These are phyloP conservation scores for Ceriagrion tenellum DNA, from an alignment of 2,888 invertebrate species.

Conservation along the genomic window DNA sequence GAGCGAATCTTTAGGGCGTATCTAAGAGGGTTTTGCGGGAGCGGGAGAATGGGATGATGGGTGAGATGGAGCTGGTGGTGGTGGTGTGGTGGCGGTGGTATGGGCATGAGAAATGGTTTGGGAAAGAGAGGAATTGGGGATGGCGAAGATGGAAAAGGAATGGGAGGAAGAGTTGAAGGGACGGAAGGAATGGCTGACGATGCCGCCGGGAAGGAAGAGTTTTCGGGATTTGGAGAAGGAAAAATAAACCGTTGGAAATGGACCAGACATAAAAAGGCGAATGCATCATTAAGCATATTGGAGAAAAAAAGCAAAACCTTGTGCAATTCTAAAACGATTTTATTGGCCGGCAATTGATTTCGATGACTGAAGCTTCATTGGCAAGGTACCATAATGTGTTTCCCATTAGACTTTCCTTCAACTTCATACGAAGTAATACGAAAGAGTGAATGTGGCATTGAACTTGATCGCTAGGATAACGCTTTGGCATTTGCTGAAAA, in stretches of 20 bases:
- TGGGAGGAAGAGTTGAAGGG: background rate
- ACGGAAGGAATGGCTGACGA: background rate
- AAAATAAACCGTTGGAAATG: background rate
- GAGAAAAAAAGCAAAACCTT: no score
- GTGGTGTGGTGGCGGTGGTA: background rate
- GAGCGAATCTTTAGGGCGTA: conserved; percentile 2
- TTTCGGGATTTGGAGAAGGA: background rate
- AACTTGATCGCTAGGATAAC: no score
- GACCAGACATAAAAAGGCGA: background rate
- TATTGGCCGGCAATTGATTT: no score
- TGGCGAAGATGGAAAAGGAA: background rate
- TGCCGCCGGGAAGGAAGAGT: no score
- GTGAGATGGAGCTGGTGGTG: no score
- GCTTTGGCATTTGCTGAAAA: no score
- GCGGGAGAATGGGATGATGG: background rate
- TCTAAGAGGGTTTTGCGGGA: background rate
- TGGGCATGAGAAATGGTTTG: background rate
- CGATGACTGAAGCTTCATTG: no score
- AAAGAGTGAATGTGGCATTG: no score
- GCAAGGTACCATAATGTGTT: no score
- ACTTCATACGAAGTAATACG: no score
- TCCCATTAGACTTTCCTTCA: no score
- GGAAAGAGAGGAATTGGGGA: background rate
- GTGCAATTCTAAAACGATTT: no score
- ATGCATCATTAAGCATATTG: background rate